phyloP scores from a whole-genome alignment of 1,140 invertebrate species.

The Trypoxylus dichotomus region DNA sequence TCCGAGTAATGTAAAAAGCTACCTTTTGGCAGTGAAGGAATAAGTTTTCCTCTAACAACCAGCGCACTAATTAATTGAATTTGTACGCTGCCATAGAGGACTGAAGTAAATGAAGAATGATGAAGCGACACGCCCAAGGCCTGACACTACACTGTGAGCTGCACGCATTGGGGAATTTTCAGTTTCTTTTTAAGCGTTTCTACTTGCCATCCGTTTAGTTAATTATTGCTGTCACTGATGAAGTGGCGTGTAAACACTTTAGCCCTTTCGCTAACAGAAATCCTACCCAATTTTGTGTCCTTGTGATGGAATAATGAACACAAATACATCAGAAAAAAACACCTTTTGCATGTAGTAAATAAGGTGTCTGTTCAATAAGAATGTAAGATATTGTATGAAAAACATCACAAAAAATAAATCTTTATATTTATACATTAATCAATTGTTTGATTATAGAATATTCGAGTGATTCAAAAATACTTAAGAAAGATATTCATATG shows the following conservation, averaged over 20 bases:
- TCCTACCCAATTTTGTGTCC: no score
- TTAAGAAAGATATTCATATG: no score
- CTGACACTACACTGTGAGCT: background rate
- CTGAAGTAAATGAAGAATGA: constrained; percentile 13
- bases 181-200: background rate
- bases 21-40: background rate
- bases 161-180: background rate
- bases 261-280: no score
- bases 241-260: background rate
- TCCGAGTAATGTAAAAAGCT: background rate
- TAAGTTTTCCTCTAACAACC: constrained; percentile 2
- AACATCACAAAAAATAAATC: no score
- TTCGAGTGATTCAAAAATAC: no score
- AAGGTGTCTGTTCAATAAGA: no score
- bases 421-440: no score
- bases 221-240: background rate
- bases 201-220: background rate
- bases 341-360: no score
- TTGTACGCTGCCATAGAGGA: background rate
- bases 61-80: background rate
- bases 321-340: no score
- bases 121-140: constrained; percentile 1
- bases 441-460: no score
- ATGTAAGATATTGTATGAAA: no score
- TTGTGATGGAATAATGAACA: no score